Percentiles rank a stretch among this genome's conserved stretches.
Evolutionary conservation across 1,140 invertebrate species (phyloP).

Genomic region (Lutraria rhynchaena): DNA sequence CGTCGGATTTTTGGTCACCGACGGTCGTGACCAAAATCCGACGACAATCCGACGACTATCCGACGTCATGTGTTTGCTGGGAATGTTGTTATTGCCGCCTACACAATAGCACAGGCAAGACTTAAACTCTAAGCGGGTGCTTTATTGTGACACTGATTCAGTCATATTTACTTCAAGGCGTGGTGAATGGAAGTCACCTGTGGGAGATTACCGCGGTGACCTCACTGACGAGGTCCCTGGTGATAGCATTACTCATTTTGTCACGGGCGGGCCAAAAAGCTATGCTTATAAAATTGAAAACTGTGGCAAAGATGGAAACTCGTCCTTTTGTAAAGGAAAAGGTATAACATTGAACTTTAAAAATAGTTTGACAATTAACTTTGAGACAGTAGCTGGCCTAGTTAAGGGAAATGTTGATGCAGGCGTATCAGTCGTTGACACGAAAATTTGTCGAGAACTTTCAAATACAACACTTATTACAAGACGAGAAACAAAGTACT

Average conservation of each 20-base stretch:
- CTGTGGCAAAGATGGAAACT: not conserved
- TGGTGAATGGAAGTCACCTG: constrained; percentile 11
- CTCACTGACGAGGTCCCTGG: constrained; percentile 4
- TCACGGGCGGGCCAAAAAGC: too few species aligned
- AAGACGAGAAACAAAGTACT: constrained; percentile 17
- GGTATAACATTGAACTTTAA: constrained; percentile 46
- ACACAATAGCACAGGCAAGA: constrained; percentile 79
- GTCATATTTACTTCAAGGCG: constrained; percentile 69
- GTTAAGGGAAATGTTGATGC: not conserved
- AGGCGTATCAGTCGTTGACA: not conserved
- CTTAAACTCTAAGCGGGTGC: constrained; percentile 76
- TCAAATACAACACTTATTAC: not conserved
- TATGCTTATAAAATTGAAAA: constrained; percentile 18
- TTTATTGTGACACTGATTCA: constrained; percentile 82
- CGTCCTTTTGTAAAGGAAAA: constrained; percentile 30
- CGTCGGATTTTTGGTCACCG: too few species aligned
- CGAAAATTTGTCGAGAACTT: not conserved
- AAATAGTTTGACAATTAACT: constrained; percentile 31
- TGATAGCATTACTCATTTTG: constrained; percentile 20
- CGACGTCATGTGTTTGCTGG: too few species aligned
- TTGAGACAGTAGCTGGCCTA: constrained; percentile 1
- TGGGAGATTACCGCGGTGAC: constrained; percentile 20
- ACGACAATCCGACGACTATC: too few species aligned
- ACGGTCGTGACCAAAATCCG: too few species aligned
- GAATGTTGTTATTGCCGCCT: constrained; percentile 78